Evolutionary conservation across 1,140 invertebrate genomes (phyloP).

Genomic region (Cyrtorhinus lividipennis): DNA sequence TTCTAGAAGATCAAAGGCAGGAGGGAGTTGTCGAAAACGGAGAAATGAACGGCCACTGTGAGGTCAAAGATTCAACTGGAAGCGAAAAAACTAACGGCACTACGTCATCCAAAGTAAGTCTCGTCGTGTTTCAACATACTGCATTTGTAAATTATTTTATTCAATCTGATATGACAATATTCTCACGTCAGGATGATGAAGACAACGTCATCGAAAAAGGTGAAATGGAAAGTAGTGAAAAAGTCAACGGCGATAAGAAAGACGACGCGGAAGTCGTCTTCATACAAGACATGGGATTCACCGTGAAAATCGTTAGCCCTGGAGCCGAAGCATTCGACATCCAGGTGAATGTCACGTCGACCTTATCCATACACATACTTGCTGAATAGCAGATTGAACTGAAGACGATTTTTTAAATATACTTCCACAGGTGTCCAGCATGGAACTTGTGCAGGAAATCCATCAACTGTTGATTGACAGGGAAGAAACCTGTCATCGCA

Average conservation of each 20-base stretch:
- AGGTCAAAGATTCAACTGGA: too few relatives aligned
- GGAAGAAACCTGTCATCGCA: slow-evolving; percentile 94
- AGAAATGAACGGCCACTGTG: too few relatives aligned
- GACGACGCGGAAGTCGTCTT: slow-evolving; percentile 68
- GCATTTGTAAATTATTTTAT: too few relatives aligned
- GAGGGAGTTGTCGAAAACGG: too few relatives aligned
- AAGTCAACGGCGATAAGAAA: slow-evolving; percentile 35
- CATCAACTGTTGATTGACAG: slow-evolving; percentile 95
- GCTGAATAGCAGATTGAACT: too few relatives aligned
- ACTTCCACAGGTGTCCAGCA: slow-evolving; percentile 65
- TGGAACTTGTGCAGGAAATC: slow-evolving; percentile 97
- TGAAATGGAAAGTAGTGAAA: slow-evolving; percentile 38
- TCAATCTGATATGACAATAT: too few relatives aligned
- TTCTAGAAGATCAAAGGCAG: too few relatives aligned
- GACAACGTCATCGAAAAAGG: slow-evolving; percentile 34
- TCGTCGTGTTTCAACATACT: too few relatives aligned
- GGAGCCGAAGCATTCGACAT: slow-evolving; percentile 82
- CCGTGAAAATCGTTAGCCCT: slow-evolving; percentile 78
- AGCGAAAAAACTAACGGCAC: too few relatives aligned
- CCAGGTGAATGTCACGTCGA: too few relatives aligned
- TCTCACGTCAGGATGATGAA: slow-evolving; percentile 27
- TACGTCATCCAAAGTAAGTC: too few relatives aligned
- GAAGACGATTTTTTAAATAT: too few relatives aligned
- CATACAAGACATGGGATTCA: slow-evolving; percentile 87
- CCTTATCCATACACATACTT: background rate